phyloP scores from a whole-genome alignment of 1,140 invertebrate genomes.

The Scaptomyza montana region DNA sequence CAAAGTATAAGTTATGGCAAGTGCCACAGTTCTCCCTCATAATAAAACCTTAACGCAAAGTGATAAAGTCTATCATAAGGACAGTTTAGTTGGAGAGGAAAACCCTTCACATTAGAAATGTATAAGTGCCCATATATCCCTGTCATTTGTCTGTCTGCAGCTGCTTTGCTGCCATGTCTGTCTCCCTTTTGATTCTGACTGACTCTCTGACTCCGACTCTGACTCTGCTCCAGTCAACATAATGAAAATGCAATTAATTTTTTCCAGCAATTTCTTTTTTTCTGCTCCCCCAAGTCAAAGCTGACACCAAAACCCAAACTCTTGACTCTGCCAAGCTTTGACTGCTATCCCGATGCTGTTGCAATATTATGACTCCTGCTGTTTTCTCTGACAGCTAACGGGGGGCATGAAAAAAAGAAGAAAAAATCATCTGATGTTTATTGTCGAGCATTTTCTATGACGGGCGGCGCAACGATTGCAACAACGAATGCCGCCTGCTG shows the following conservation, averaged over 20 bases:
- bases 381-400: constrained; percentile 67
- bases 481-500: constrained; percentile 8
- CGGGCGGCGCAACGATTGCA: constrained; percentile 57
- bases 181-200: constrained; percentile 1
- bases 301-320: constrained; percentile 38
- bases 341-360: constrained; percentile 57
- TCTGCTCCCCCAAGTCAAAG: constrained; percentile 57
- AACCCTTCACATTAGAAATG: constrained; percentile 26
- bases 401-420: constrained; percentile 21
- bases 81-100: constrained; percentile 4
- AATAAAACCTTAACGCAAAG: not conserved
- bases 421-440: constrained; percentile 67
- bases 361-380: constrained; percentile 82
- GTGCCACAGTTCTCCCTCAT: not conserved
- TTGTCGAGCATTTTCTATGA: constrained; percentile 77
- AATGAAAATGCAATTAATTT: constrained; percentile 84
- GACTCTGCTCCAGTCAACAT: constrained; percentile 73
- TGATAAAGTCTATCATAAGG: constrained; percentile 42
- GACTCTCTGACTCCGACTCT: constrained; percentile 55
- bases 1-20: not conserved
- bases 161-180: constrained; percentile 13
- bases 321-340: constrained; percentile 12
- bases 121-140: constrained; percentile 69
- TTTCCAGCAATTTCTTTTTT: constrained; percentile 79
- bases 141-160: constrained; percentile 76